Base-by-base conservation (phyloP, 2,888 invertebrate species). In the Mythimna pallens region DNA sequence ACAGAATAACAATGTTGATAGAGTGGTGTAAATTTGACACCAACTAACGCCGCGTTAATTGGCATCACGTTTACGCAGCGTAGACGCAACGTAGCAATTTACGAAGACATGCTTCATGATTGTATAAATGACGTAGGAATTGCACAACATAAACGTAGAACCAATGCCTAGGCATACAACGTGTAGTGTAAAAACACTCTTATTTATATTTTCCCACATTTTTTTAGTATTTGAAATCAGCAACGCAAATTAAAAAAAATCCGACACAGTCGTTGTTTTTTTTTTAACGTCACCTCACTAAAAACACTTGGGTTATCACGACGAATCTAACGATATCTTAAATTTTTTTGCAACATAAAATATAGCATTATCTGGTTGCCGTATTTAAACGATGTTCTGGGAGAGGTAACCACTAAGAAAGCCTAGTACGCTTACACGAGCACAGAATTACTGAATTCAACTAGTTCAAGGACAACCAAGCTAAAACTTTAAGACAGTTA, bases 391-490 rank as follows among this genome's bases (percentile, higher is more conserved):
- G 25, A 14, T 12, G 10, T 2, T 17, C 17, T 5, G 20, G 52
- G 17, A 52, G 2, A 22, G 52, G 22, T 54, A 61, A 54, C 8
- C 40, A 12, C 50, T 70, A 43, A 20, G 14, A 17, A 5, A 5
- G 22, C 52, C 36, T 17, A 30, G 17, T n/a, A 64, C n/a, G 52
- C 50, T 25, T 20, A 54, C 14, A n/a, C 22, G 47, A 47, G 34
- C 22, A 14, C 17, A 69, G n/a, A 54, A 63, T 55, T 17, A 25
- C n/a, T 47, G 9, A 36, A 36, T 36, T n/a, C n/a, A 63, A 61
- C 14, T 71, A 34, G 17, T 55, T 70, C 14, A 62, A 70, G 30
- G 30, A 10, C 14, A 20, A 7, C 52, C 22, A 10, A 71, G 64
- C 36, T 55, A 14, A 47, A 43, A 43, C 22, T 52, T 6, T 20